Base-by-base conservation (phyloP, 1,140 invertebrate species). In the Thalassaphorura encarpata region DNA sequence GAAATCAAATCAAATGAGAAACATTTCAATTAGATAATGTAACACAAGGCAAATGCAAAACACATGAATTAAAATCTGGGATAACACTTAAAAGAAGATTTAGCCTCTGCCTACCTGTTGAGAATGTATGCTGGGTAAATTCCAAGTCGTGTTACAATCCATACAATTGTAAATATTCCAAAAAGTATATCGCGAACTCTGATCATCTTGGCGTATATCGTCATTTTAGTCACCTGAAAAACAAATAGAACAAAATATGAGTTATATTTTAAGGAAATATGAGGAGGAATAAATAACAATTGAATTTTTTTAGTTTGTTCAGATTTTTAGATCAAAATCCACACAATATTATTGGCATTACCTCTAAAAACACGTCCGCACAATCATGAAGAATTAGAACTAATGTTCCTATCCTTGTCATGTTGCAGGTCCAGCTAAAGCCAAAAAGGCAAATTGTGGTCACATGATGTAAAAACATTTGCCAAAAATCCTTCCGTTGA, bases 401-500 rank as follows among this genome's bases (percentile, higher is more conserved):
- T 26, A 98, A 73, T 0, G 89, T 86, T 6, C 95, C 94, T 47
- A 97, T 84, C 27, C 94, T 79, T 58, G 87, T 83, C 61, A 97
- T 78, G 75, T 97, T 97, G 69, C 88, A 88, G 2, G 93, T 80
- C 89, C 92, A 99, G 24, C 90, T 95, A 68, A 97, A 84, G 45
- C 78, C 83, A 75, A 98, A 80, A 36, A 98, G 77, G 33, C 81
- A 68, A 63, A 98, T 85, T 5, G 94, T 96, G 2, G 89, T 86
- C 67, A 94, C 81, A 69, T 98, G 94, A 75, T 97, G 95, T 42
- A 95, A 78, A 70, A 97, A 93, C 92, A 97, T 97, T 77, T 97
- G 89, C 85, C 88, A 91, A 72, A 97, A 97, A 75, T 98, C 95
- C 76, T 94, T 90, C 43, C 86, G 78, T 66, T 85, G 88, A 36